phyloP scores from a whole-genome alignment of 2,797 vertebrate species.

The Aeoliscus strigatus region DNA sequence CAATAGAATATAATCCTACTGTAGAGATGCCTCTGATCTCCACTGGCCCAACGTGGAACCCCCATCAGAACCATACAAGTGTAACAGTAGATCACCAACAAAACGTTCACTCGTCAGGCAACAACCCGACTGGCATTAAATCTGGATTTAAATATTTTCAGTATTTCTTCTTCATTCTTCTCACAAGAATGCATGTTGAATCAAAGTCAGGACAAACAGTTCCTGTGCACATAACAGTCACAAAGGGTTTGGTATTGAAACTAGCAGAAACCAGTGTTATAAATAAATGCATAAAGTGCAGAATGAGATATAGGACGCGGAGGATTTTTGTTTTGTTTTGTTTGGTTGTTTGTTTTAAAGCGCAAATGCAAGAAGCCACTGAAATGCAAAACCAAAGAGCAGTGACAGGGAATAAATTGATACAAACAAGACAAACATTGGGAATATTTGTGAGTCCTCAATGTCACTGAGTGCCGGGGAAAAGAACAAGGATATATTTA shows the following conservation, averaged over 20 bases:
- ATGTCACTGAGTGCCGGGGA: slow-evolving; percentile 14
- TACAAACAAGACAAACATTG: slow-evolving; percentile 10
- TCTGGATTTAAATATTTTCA: slow-evolving; percentile 40
- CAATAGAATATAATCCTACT: too few species aligned
- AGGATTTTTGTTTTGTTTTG: too few species aligned
- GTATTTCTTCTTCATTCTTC: slow-evolving; percentile 20
- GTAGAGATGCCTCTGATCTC: too few species aligned
- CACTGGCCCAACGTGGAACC: too few species aligned
- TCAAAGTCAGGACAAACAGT: slow-evolving; percentile 54
- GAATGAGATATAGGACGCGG: slow-evolving; percentile 32
- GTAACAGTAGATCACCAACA: slow-evolving; percentile 33
- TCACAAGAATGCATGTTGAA: slow-evolving; percentile 59
- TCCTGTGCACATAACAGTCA: slow-evolving; percentile 68
- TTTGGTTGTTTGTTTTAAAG: too few species aligned
- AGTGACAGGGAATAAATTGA: slow-evolving; percentile 4
- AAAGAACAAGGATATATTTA: slow-evolving; percentile 13
- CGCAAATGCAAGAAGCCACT: slow-evolving; percentile 12
- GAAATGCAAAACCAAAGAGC: slow-evolving; percentile 17
- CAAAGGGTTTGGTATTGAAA: slow-evolving; percentile 19
- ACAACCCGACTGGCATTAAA: slow-evolving; percentile 44
- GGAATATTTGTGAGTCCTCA: slow-evolving; percentile 16
- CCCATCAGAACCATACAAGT: slow-evolving; percentile 19
- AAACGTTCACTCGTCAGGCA: slow-evolving; percentile 46
- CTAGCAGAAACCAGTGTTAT: slow-evolving; percentile 18
- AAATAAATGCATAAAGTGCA: slow-evolving; percentile 63